Evolutionary conservation across 2,888 invertebrate genomes (phyloP), one percentile per base, ranked within the genome.

Genomic region (Thymelicus sylvestris): DNA sequence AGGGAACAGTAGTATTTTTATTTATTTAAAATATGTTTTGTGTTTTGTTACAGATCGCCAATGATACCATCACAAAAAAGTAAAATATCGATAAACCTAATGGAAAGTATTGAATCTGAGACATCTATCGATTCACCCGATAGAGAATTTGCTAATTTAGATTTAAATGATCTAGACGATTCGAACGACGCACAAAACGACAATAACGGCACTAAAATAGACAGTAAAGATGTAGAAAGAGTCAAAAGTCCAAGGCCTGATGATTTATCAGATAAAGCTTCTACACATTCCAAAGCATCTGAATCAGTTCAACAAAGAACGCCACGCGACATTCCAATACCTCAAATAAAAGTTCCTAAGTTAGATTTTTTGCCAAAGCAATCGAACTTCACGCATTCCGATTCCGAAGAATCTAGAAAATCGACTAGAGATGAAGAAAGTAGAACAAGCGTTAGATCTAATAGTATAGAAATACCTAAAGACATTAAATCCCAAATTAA

Each of bases 21-120:
- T 31, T 31, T 31, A 31, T 5, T 31, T 31, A 31, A 31, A 1
- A 31, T 5, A 31, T 3, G 6, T 38, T 47, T 12, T 62, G 19
- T 24, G 24, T 65, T 70, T 63, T 72, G 66, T 67, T 72, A 79
- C 91, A 83, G 95, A 86, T 88, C 95, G 82, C 89, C 95, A 83
- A 86, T 95, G 94, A 84, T 90, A 82, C 88, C 90, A 41, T 87
- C 90, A 41, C 76, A 86, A 75, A 92, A 91, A 75, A 93, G 85
- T 75, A 94, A 94, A 86, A 91, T 94, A 75, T 94, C 94, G 10
- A 94, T 94, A 47, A 94, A 94, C 67, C 82, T 94, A 10, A 94
- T 94, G 94, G 94, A 94, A 74, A 94, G 93, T 70, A 93, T 94
- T 62, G 94, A 94, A 82, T 94, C 94, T 0, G 94, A 94, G 82